Evolutionary conservation across 2,113 vertebrate species (phyloP).

Genomic region (Phoxinus phoxinus): DNA sequence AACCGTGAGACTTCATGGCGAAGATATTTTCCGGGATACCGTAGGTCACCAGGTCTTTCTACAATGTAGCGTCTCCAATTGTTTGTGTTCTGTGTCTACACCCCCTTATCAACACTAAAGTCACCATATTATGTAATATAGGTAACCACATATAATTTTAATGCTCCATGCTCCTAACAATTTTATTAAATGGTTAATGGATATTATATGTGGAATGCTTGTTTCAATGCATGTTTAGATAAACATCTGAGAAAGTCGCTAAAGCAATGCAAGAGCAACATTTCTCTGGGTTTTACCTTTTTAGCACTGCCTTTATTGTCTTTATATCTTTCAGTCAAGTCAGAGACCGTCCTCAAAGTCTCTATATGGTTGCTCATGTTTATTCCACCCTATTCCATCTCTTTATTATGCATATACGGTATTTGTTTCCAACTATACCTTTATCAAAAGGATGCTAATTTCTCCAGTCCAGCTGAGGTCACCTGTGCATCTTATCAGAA

Average conservation of each 20-base stretch:
- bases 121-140: too few species aligned
- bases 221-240: background rate
- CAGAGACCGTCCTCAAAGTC: too few species aligned
- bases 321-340: background rate
- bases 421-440: background rate
- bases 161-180: too few species aligned
- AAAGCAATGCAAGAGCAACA: background rate
- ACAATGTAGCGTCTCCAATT: too few species aligned
- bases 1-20: rapidly evolving
- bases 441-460: conserved; percentile 3
- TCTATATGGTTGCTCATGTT: background rate
- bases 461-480: background rate
- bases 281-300: background rate
- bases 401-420: background rate
- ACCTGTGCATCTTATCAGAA: background rate
- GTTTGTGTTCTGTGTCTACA: too few species aligned
- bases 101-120: too few species aligned
- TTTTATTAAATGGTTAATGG: too few species aligned
- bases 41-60: too few species aligned
- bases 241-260: background rate
- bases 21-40: too few species aligned
- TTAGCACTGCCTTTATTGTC: background rate
- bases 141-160: too few species aligned
- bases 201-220: too few species aligned
- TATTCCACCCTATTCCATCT: background rate